Evolutionary conservation across 2,113 vertebrate genomes (phyloP).

Genomic region (Zosterops pallidus): DNA sequence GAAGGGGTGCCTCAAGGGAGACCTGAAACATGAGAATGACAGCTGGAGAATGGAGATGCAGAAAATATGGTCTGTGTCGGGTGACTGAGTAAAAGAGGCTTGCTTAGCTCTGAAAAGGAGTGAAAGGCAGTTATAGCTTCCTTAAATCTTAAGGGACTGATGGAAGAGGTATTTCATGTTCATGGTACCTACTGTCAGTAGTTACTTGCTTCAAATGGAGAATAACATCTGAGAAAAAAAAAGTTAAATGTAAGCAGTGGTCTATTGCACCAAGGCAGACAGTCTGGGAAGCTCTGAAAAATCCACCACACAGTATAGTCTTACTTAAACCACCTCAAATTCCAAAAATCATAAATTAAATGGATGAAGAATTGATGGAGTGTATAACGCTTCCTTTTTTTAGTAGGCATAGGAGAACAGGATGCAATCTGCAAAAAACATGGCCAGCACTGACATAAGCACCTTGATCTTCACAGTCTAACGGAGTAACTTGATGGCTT

Average conservation of each 20-base stretch:
- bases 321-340: background rate
- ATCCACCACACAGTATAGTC: background rate
- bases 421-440: background rate
- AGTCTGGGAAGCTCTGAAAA: background rate
- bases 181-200: background rate
- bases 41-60: background rate
- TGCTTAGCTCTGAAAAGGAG: background rate
- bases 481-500: background rate
- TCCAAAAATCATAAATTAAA: background rate
- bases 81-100: background rate
- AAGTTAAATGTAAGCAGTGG: background rate
- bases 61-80: background rate
- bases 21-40: background rate
- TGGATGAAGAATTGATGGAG: background rate
- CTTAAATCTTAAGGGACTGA: background rate
- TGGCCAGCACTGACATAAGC: background rate
- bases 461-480: background rate
- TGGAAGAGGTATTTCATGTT: background rate
- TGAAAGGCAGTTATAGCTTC: background rate
- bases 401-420: background rate
- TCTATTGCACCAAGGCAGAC: background rate
- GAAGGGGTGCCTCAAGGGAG: background rate
- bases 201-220: background rate
- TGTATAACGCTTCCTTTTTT: background rate
- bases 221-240: background rate